Evolutionary conservation across 2,113 vertebrate species (phyloP).

Genomic region (Pandion haliaetus): DNA sequence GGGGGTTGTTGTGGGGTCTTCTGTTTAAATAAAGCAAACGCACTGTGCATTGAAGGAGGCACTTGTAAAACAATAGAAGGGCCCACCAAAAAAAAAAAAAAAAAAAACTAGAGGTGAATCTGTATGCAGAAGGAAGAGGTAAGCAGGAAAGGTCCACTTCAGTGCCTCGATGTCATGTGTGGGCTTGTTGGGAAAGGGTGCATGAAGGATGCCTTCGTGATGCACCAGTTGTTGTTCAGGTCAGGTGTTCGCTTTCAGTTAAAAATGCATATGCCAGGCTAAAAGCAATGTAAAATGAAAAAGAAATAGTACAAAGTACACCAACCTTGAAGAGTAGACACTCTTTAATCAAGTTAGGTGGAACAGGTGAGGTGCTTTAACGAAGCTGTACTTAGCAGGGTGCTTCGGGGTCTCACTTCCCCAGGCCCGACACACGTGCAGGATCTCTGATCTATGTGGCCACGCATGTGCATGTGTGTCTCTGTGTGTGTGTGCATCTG

Average conservation of each 20-base stretch:
- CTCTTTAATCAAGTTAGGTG: neutral
- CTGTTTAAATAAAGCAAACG: neutral
- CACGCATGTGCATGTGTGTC: fast-evolving
- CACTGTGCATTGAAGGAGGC: neutral
- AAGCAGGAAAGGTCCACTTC: neutral
- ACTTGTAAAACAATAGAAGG: neutral
- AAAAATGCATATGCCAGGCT: neutral
- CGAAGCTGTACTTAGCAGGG: fast-evolving
- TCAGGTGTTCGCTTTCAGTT: neutral
- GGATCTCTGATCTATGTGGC: neutral
- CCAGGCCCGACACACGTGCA: fast-evolving
- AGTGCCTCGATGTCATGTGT: fast-evolving
- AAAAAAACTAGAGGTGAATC: neutral
- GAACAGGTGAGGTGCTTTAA: neutral
- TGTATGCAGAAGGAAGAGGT: neutral
- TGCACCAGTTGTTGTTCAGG: neutral
- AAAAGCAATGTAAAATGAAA: neutral
- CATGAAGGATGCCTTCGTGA: fast-evolving
- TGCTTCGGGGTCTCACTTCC: neutral
- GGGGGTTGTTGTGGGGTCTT: neutral
- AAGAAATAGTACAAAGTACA: neutral
- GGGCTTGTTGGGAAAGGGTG: neutral
- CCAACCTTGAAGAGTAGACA: neutral
- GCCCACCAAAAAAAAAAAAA: neutral
- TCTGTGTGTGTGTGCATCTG: neutral